Conservation (phyloP, 2,797 vertebrate species). For the Cygnus olor region DNA sequence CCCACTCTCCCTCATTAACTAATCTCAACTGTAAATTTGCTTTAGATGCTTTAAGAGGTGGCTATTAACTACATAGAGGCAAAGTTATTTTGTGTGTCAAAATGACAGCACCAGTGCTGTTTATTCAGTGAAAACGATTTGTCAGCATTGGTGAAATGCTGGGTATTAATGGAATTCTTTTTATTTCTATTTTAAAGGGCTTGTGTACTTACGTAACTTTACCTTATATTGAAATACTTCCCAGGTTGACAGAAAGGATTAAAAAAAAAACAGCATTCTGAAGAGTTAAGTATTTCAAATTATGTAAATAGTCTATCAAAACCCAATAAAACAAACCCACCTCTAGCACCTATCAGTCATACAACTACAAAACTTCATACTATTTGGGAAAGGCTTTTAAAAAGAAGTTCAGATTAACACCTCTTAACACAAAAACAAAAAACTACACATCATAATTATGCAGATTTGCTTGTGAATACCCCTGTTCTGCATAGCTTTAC, state of each 20-base stretch:
- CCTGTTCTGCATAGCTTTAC: background rate
- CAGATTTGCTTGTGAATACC: background rate
- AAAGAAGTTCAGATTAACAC: background rate
- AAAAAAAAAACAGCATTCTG: background rate
- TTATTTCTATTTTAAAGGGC: slow-evolving; percentile 17
- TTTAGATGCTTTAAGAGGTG: slow-evolving; percentile 42
- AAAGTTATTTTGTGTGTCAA: slow-evolving; percentile 28
- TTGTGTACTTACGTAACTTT: background rate
- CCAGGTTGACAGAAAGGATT: background rate
- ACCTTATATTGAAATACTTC: slow-evolving; percentile 14
- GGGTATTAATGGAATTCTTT: background rate
- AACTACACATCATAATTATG: background rate
- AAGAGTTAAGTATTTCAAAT: background rate
- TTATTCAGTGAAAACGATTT: slow-evolving; percentile 33
- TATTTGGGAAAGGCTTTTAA: background rate
- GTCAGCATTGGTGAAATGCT: background rate
- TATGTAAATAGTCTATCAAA: background rate
- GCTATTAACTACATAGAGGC: background rate
- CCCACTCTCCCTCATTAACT: slow-evolving; percentile 48
- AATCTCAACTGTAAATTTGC: slow-evolving; percentile 44
- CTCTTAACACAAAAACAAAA: background rate
- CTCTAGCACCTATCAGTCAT: background rate
- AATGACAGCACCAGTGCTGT: background rate
- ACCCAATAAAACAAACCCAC: background rate
- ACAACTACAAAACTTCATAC: background rate